phyloP scores from a whole-genome alignment of 2,797 vertebrate species.

The Liasis olivaceus region DNA sequence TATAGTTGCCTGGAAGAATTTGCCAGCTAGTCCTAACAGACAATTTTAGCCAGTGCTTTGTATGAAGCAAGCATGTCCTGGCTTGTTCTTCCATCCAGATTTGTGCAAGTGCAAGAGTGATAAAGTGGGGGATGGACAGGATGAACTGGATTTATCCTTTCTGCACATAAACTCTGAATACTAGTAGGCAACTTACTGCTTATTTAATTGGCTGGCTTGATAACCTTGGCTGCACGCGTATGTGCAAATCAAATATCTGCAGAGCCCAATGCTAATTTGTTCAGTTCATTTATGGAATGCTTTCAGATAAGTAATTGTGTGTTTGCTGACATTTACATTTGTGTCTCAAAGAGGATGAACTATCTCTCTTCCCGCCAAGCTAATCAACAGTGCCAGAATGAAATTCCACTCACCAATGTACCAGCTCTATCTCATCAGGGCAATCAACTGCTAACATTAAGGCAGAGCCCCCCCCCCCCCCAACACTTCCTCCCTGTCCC shows the following conservation, averaged over 20 bases:
- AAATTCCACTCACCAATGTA: neutral
- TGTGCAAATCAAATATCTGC: neutral
- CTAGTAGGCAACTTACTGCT: neutral
- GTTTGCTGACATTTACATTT: slow-evolving; percentile 11
- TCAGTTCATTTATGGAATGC: slow-evolving; percentile 14
- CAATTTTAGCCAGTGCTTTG: slow-evolving; percentile 41
- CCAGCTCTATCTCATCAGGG: too few species aligned
- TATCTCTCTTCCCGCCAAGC: neutral
- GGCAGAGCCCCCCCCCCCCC: neutral
- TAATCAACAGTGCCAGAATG: neutral
- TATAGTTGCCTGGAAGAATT: slow-evolving; percentile 23
- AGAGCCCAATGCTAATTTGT: slow-evolving; percentile 4
- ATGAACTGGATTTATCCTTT: slow-evolving; percentile 12
- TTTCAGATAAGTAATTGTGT: neutral
- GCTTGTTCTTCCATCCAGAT: slow-evolving; percentile 38
- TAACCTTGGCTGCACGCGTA: neutral
- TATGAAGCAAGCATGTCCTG: slow-evolving; percentile 44
- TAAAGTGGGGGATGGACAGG: neutral
- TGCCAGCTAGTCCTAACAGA: slow-evolving; percentile 29
- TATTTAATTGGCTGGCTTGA: slow-evolving; percentile 9
- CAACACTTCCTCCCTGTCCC: neutral
- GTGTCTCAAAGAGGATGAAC: neutral
- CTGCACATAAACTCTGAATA: slow-evolving; percentile 12
- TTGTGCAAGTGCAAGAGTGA: slow-evolving; percentile 13
- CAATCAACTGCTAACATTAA: neutral